These are phyloP conservation scores for Cyphomyrus plagiostoma DNA, from an alignment of 2,113 vertebrate species.

Conservation along the genomic window DNA sequence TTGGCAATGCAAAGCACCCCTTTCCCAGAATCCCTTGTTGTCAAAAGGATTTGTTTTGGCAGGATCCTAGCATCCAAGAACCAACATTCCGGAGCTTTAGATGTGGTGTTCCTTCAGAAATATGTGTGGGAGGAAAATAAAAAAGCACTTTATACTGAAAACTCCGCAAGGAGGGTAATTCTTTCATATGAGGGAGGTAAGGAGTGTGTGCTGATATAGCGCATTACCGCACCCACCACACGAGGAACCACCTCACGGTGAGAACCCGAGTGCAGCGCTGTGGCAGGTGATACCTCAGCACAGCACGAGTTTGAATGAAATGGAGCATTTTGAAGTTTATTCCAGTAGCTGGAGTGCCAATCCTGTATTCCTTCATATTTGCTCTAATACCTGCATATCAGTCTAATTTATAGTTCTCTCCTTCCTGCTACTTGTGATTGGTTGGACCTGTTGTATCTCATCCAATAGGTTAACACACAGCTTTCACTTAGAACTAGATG, in stretches of 20 bases:
- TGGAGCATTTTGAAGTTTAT: too few species aligned
- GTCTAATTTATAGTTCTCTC: background rate
- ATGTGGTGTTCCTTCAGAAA: conserved; percentile 54
- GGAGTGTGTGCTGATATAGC: too few species aligned
- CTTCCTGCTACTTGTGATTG: background rate
- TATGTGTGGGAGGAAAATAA: conserved; percentile 31
- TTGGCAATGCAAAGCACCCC: conserved; percentile 39
- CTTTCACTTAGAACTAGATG: background rate
- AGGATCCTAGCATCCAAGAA: conserved; percentile 41
- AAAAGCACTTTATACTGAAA: conserved; percentile 38
- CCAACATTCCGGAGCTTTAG: conserved; percentile 57
- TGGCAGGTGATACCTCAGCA: too few species aligned
- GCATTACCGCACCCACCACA: too few species aligned
- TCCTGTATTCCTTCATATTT: conserved; percentile 20
- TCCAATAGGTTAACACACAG: background rate
- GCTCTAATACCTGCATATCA: conserved; percentile 21
- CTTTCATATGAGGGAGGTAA: conserved; percentile 21
- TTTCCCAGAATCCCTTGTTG: background rate
- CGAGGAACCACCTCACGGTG: too few species aligned
- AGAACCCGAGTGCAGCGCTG: too few species aligned
- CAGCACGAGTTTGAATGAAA: too few species aligned
- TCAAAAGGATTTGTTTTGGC: conserved; percentile 59
- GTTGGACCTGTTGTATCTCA: background rate
- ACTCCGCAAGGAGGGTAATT: conserved; percentile 39
- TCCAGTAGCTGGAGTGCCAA: too few species aligned